Base-by-base conservation (phyloP, 1,140 invertebrate genomes). In the Thaumetopoea pityocampa region DNA sequence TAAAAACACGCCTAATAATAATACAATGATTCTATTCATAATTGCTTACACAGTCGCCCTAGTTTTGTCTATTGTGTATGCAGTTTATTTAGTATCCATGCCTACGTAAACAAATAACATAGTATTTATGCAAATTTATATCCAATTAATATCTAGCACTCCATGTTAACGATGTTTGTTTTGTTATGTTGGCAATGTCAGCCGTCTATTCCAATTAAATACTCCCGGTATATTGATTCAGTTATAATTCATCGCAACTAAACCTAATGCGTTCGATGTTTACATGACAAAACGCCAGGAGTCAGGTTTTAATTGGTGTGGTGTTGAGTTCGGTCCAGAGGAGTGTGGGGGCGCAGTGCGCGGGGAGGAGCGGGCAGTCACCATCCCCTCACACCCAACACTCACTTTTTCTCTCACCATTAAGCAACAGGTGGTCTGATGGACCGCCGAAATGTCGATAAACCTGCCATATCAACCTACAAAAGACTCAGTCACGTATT, bases 301-400 rank as follows among this genome's bases (percentile, higher is more conserved):
- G 62, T 63, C 51, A 67, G 51, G 30, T 74, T 74, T 74, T 72
- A 78, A 74, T 78, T 78, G 70, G 62, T 63, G 44, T 46, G 56
- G 51, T 57, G 56, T 62, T 51, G 51, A 47, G 51, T 58, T 51
- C 49, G 24, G 45, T 11, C 27, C 32, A 37, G 44, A 37, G 34
- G 30, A 44, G 40, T 23, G 26, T 24, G 26, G 23, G 37, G 38
- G 28, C 1, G 41, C 18, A 18, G 23, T 26, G 28, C 17, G n/a
- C 46, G 26, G 12, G 10, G 10, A 14, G 33, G 17, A 16, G 23
- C 30, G 47, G 34, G 27, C 29, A 46, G 44, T 12, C 23, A 26
- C 33, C 11, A 41, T 47, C 22, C 19, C 42, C 44, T 42, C 52
- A 45, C 37, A 26, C 38, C 54, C 54, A 29, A 43, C 51, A 54